Evolutionary conservation across 2,113 vertebrate genomes (phyloP).

Genomic region (Rhagologus leucostigma): DNA sequence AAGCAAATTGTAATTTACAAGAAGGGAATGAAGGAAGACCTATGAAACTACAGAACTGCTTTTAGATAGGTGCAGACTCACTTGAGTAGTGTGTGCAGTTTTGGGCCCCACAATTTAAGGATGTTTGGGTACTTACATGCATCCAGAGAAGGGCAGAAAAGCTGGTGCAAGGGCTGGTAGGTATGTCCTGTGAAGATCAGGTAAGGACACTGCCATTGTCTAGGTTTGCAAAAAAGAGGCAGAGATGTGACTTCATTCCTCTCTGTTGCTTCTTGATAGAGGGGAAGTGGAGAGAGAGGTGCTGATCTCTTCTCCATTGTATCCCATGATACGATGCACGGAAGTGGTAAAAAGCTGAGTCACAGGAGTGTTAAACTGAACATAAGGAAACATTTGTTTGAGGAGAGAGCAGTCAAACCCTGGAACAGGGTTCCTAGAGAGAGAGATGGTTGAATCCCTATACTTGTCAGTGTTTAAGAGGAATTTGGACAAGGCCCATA

Average conservation of each 20-base stretch:
- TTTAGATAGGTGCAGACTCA: neutral
- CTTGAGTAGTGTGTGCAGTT: neutral
- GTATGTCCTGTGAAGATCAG: neutral
- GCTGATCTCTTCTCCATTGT: neutral
- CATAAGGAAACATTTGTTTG: neutral
- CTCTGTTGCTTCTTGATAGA: neutral
- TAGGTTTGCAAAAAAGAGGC: neutral
- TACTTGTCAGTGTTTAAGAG: neutral
- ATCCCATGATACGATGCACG: neutral
- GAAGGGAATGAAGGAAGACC: neutral
- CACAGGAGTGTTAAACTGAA: neutral
- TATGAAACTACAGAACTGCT: neutral
- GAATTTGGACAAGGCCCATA: neutral
- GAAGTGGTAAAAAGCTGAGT: neutral
- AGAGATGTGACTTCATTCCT: neutral
- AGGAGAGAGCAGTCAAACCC: neutral
- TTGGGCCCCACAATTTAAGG: neutral
- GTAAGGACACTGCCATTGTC: neutral
- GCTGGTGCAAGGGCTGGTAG: neutral
- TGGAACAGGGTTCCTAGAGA: neutral
- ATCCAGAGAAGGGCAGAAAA: neutral
- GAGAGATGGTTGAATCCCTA: accelerated
- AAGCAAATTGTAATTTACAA: neutral
- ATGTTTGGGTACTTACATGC: neutral
- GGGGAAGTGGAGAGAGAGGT: neutral